Percentiles rank a stretch among this genome's conserved stretches.
These are phyloP conservation scores for zebrafish (Danio rerio) DNA, from an alignment of 2,113 vertebrate genomes.

Conservation along the genomic window DNA sequence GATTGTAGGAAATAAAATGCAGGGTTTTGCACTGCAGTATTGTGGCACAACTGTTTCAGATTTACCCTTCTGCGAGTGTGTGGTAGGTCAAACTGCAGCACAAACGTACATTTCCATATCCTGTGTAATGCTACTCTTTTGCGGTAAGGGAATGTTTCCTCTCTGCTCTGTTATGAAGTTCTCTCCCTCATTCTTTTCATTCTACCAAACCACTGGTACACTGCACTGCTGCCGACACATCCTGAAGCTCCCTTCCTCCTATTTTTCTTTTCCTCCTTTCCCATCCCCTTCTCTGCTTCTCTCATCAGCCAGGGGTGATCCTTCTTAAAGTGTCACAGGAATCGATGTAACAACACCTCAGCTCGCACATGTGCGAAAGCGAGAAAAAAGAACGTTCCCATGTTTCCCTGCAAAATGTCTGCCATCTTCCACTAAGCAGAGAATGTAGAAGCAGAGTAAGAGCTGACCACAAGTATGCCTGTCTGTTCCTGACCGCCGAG, in stretches of 20 bases:
- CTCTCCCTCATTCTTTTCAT: slow-evolving; percentile 67
- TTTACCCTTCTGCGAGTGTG: slow-evolving; percentile 41
- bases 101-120: slow-evolving; percentile 64
- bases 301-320: slow-evolving; percentile 54
- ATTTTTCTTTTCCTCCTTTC: slow-evolving; percentile 11
- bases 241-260: slow-evolving; percentile 61
- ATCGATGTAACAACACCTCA: slow-evolving; percentile 67
- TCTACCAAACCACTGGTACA: slow-evolving; percentile 65
- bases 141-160: slow-evolving; percentile 56
- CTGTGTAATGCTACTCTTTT: slow-evolving; percentile 55
- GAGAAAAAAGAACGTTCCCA: slow-evolving; percentile 14
- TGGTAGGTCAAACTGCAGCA: slow-evolving; percentile 58
- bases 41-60: slow-evolving; percentile 7
- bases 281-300: slow-evolving; percentile 10
- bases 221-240: slow-evolving; percentile 69
- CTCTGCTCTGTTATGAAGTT: slow-evolving; percentile 30
- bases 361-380: slow-evolving; percentile 25
- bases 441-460: slow-evolving; percentile 65
- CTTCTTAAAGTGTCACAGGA: slow-evolving; percentile 63
- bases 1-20: too few species aligned
- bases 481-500: slow-evolving; percentile 75
- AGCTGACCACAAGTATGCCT: slow-evolving; percentile 79
- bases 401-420: slow-evolving; percentile 15
- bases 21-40: not conserved
- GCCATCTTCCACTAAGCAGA: slow-evolving; percentile 35